A percentile compares a stretch with the other conserved stretches of the same genome.
These are phyloP conservation scores for Elaeidobius kamerunicus DNA, from an alignment of 2,888 invertebrate genomes.

Conservation along the genomic window DNA sequence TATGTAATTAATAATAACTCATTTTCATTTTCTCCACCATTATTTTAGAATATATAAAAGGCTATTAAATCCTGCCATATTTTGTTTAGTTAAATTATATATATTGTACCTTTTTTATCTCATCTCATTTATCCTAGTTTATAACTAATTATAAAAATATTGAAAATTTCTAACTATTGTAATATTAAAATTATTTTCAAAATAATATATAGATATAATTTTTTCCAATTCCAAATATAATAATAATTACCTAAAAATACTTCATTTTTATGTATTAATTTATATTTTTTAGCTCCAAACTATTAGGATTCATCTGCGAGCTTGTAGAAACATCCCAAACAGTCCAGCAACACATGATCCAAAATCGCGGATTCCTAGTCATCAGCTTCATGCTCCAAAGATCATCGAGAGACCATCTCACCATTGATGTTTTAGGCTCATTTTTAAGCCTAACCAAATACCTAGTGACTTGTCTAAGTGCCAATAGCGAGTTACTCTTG, in stretches of 20 bases:
- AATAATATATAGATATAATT: not conserved
- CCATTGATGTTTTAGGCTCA: conserved; percentile 88
- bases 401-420: conserved; percentile 89
- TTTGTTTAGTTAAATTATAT: too few species aligned
- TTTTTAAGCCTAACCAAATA: conserved; percentile 90
- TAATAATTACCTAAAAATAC: not conserved
- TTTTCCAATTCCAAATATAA: not conserved
- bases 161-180: not conserved
- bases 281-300: conserved; percentile 72
- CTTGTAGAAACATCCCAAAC: conserved; percentile 95
- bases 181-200: not conserved
- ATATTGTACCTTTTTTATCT: too few species aligned
- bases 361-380: conserved; percentile 96
- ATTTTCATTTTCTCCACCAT: too few species aligned
- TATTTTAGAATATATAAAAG: too few species aligned
- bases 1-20: too few species aligned
- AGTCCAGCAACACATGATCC: conserved; percentile 99
- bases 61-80: too few species aligned
- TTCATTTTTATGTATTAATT: not conserved
- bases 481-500: conserved; percentile 85
- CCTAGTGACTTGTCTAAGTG: conserved; percentile 88
- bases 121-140: too few species aligned
- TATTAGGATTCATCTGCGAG: conserved; percentile 96
- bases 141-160: too few species aligned
- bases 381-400: conserved; percentile 96